Conservation (phyloP, 1,140 invertebrate species). For the Oryctes rhinoceros region DNA sequence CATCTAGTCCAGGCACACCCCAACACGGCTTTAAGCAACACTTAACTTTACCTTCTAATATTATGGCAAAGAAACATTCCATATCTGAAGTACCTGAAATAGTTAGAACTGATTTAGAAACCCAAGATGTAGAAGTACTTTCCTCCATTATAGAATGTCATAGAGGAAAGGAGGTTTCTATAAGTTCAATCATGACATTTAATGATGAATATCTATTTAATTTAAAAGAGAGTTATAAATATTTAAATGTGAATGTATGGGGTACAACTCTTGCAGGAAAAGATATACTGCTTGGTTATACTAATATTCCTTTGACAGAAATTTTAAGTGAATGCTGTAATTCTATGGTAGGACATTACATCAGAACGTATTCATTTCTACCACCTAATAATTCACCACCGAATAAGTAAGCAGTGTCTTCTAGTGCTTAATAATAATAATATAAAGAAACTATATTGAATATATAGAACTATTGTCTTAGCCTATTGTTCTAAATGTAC, state of each 20-base stretch:
- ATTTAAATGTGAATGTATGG: constrained; percentile 87
- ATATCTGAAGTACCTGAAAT: constrained; percentile 56
- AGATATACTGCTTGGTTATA: constrained; percentile 76
- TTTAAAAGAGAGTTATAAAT: constrained; percentile 74
- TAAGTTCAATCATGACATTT: constrained; percentile 70
- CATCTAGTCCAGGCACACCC: constrained; percentile 65
- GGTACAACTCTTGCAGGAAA: constrained; percentile 56
- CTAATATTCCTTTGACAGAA: constrained; percentile 80
- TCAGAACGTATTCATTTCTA: constrained; percentile 77
- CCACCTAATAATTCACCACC: constrained; percentile 70
- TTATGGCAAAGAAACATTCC: constrained; percentile 58
- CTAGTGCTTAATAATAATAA: neutral
- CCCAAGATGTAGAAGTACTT: constrained; percentile 51
- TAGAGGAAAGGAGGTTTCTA: constrained; percentile 60
- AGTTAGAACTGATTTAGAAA: constrained; percentile 50
- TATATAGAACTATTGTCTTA: neutral
- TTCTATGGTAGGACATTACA: constrained; percentile 80
- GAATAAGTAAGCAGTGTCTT: constrained; percentile 63
- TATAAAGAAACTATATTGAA: neutral
- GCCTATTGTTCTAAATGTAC: constrained; percentile 2
- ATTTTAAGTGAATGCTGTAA: constrained; percentile 81
- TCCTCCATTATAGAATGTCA: constrained; percentile 63
- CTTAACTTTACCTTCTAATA: constrained; percentile 48
- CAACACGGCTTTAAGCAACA: constrained; percentile 51
- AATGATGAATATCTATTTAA: constrained; percentile 80